Evolutionary conservation across 2,113 vertebrate genomes (phyloP).

Genomic region (Cyprinodon brontotheroides): DNA sequence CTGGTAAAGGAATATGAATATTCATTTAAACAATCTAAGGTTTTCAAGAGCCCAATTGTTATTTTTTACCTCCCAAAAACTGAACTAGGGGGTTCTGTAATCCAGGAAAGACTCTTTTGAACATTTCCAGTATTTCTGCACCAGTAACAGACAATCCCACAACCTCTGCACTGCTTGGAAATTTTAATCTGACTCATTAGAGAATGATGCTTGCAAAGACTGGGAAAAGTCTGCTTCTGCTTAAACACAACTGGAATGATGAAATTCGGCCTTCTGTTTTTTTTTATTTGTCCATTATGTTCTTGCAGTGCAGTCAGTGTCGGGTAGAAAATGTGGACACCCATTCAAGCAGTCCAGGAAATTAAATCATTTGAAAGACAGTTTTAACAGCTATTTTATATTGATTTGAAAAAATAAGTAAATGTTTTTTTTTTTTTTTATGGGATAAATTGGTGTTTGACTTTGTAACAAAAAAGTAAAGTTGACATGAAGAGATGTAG

Average conservation of each 20-base stretch:
- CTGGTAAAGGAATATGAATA: constrained; percentile 31
- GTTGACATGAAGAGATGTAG: no score
- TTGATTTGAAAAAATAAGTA: no score
- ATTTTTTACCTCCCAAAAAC: constrained; percentile 47
- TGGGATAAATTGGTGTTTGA: no score
- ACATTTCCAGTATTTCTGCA: constrained; percentile 66
- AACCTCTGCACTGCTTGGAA: constrained; percentile 72
- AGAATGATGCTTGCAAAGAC: constrained; percentile 42
- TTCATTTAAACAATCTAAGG: constrained; percentile 32
- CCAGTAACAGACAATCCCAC: constrained; percentile 57
- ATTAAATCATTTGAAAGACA: no score
- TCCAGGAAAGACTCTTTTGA: constrained; percentile 54
- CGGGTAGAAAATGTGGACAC: no score
- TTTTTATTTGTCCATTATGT: no score
- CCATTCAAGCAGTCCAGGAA: no score
- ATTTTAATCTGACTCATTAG: constrained; percentile 73
- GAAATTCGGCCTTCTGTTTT: constrained; percentile 25
- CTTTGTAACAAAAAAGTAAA: no score
- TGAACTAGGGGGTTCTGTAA: constrained; percentile 55
- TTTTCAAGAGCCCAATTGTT: constrained; percentile 38
- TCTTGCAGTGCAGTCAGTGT: no score
- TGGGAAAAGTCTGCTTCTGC: no score
- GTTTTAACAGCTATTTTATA: no score
- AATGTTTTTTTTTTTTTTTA: no score
- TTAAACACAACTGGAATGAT: constrained; percentile 10